phyloP scores from a whole-genome alignment of 2,113 vertebrate species.

The Picathartes gymnocephalus region DNA sequence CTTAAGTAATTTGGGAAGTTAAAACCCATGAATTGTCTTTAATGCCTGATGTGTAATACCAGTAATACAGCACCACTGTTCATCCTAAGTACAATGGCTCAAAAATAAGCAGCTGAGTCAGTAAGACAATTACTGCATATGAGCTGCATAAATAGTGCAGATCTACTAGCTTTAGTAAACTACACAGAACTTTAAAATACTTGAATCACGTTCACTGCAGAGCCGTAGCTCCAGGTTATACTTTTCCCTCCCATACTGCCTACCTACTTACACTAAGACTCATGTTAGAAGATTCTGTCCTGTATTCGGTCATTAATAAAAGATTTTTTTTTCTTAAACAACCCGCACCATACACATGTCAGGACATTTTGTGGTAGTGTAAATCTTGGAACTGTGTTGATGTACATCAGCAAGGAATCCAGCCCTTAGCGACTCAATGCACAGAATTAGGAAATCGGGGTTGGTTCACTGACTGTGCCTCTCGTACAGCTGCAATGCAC shows the following conservation, averaged over 20 bases:
- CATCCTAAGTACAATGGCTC: background rate
- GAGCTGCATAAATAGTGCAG: background rate
- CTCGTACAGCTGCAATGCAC: background rate
- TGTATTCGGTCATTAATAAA: background rate
- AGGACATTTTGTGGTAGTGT: background rate
- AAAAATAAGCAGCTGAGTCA: conserved; percentile 23
- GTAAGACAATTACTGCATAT: background rate
- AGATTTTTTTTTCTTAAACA: background rate
- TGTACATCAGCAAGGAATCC: background rate
- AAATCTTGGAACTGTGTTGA: background rate
- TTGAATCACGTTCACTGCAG: background rate
- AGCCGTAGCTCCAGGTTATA: background rate
- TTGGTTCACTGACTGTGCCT: background rate
- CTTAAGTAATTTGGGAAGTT: conserved; percentile 64
- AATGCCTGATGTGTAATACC: conserved; percentile 43
- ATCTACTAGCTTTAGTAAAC: background rate
- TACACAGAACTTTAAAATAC: background rate
- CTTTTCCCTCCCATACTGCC: background rate
- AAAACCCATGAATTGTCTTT: conserved; percentile 65
- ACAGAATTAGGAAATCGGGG: background rate
- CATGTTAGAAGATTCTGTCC: background rate
- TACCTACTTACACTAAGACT: background rate
- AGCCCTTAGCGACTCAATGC: background rate
- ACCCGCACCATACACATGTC: background rate
- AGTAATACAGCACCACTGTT: background rate